These are phyloP conservation scores for Coelogynopora nodosa DNA, from an alignment of 2,888 invertebrate species.

Conservation along the genomic window DNA sequence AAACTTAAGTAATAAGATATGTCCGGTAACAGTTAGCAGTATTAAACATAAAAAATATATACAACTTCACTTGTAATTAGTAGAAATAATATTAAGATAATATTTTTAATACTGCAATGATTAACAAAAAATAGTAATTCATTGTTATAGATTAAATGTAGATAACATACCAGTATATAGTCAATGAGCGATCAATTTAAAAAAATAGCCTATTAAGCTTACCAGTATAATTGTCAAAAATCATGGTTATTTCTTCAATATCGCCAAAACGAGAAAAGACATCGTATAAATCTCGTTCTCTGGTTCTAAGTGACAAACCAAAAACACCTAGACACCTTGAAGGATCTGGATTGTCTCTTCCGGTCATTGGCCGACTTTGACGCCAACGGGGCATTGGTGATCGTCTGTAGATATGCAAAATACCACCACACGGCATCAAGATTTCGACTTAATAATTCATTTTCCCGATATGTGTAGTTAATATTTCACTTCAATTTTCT, in stretches of 20 bases:
- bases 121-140: neutral
- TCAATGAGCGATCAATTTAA: neutral
- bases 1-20: too few species aligned
- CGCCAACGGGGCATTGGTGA: neutral
- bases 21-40: too few species aligned
- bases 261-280: slow-evolving; percentile 87
- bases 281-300: slow-evolving; percentile 83
- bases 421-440: neutral
- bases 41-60: too few species aligned
- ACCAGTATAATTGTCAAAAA: slow-evolving; percentile 73
- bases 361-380: neutral
- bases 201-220: too few species aligned
- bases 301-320: slow-evolving; percentile 84
- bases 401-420: neutral
- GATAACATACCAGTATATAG: neutral
- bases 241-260: slow-evolving; percentile 85
- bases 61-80: too few species aligned
- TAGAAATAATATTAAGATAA: too few species aligned
- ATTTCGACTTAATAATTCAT: neutral
- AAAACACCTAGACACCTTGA: slow-evolving; percentile 88
- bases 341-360: slow-evolving; percentile 77
- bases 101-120: too few species aligned
- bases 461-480: neutral
- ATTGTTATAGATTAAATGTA: neutral
- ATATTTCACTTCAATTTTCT: neutral